Conservation (phyloP, 2,797 vertebrate species). For the Gallinago stenura region DNA sequence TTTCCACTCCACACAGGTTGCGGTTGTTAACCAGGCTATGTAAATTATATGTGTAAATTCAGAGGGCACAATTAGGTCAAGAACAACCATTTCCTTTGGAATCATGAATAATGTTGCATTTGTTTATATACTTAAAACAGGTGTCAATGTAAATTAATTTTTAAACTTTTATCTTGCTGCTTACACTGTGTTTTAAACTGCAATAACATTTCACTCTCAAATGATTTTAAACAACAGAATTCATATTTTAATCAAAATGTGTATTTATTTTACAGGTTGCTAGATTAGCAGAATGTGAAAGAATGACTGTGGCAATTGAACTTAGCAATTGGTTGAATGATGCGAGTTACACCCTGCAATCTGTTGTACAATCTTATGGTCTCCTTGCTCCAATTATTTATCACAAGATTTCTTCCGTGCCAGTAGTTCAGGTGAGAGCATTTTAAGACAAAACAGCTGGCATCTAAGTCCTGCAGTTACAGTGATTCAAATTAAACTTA, state of each 20-base stretch:
- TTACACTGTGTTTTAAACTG: not conserved
- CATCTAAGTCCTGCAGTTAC: not conserved
- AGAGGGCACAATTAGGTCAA: not conserved
- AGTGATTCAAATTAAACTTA: not conserved
- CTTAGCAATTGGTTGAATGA: constrained; percentile 88
- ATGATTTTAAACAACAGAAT: not conserved
- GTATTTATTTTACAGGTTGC: constrained; percentile 80
- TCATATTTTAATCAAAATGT: not conserved
- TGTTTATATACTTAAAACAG: not conserved
- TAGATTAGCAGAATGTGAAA: constrained; percentile 89
- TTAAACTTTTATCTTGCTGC: not conserved
- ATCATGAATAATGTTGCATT: not conserved
- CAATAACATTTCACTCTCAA: not conserved
- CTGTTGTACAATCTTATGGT: constrained; percentile 89
- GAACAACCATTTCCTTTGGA: not conserved
- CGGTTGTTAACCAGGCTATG: not conserved
- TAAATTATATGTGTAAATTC: not conserved
- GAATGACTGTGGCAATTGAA: constrained; percentile 88
- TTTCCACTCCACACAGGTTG: not conserved
- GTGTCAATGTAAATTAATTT: not conserved
- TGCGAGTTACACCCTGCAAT: constrained; percentile 83
- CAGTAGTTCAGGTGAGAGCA: constrained; percentile 85
- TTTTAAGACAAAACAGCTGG: not conserved
- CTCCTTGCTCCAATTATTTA: constrained; percentile 92
- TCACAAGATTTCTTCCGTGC: constrained; percentile 86